Evolutionary conservation across 2,797 vertebrate genomes (phyloP).

Genomic region (Coranthus polyacanthus): DNA sequence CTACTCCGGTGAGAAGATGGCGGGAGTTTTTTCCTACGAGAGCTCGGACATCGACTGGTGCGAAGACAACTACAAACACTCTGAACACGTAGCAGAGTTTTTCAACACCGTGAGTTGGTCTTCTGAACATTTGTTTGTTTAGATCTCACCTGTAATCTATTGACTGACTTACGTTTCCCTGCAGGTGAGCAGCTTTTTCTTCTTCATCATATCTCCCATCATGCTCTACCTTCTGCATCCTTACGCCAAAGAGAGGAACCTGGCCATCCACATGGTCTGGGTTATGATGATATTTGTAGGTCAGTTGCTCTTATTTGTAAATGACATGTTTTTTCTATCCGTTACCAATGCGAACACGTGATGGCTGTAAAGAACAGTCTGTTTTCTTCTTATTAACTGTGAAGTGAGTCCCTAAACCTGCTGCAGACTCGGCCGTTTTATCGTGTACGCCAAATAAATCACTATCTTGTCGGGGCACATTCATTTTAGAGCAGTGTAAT

Average conservation of each 20-base stretch:
- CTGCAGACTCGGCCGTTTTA: too few species aligned
- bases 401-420: not conserved
- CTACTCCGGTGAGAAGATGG: slow-evolving; percentile 80
- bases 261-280: slow-evolving; percentile 83
- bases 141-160: not conserved
- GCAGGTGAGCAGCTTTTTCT: slow-evolving; percentile 93
- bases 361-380: not conserved
- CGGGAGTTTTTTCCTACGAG: slow-evolving; percentile 90
- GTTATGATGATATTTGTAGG: slow-evolving; percentile 90
- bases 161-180: slow-evolving; percentile 13
- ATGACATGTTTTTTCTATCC: too few species aligned
- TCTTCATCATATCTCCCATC: slow-evolving; percentile 89
- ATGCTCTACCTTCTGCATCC: slow-evolving; percentile 92
- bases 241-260: slow-evolving; percentile 85
- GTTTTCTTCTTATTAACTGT: not conserved
- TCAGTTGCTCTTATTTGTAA: slow-evolving; percentile 68
- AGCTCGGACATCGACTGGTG: slow-evolving; percentile 98
- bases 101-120: slow-evolving; percentile 92
- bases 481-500: not conserved
- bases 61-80: slow-evolving; percentile 92
- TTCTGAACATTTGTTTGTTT: not conserved
- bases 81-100: slow-evolving; percentile 90
- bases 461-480: not conserved
- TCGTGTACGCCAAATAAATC: too few species aligned
- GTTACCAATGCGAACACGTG: too few species aligned